Evolutionary conservation across 2,888 invertebrate genomes (phyloP), one percentile per base, ranked within the genome.

Genomic region (Frankliniella fusca): DNA sequence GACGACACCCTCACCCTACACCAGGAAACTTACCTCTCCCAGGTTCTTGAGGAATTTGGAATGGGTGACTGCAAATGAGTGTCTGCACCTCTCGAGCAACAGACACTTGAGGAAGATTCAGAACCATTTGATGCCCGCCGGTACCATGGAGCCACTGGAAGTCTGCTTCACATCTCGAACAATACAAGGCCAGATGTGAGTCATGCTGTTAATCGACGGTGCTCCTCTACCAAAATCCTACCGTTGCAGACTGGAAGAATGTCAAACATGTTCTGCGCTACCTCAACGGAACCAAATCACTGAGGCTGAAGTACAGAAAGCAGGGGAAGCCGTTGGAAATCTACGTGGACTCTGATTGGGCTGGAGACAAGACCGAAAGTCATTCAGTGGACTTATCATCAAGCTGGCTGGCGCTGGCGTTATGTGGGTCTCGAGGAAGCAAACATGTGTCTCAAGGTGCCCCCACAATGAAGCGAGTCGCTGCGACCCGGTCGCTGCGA

Each of bases 161-260:
- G 81, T 80, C 48, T 82, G 12, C 49, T 82, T 15, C 81, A 82
- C 76, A 20, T 76, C 8, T 54, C 82, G 7, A 82, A 83, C 82
- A n/a, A 82, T 82, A 84, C 84, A n/a, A 80, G 83, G 48, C 84
- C 84, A 23, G 84, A 83, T 81, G 81, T 84, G 12, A 38, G 48
- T 20, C 76, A 76, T 49, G 27, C 81, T n/a, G 81, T 49, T 8
- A 79, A 38, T 9, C 48, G 76, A 48, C 23, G 76, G 38, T 48
- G 81, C 27, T 48, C 23, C 3, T 48, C 11, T 48, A 81, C 38
- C 11, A 50, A 11, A 81, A 81, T 9, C 81, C 81, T 5, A 76
- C 27, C 23, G 50, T 9, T n/a, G 50, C 15, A 7, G 48, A 81
- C 38, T 76, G 49, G 70, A 76, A 48, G 18, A 23, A 70, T 27